phyloP scores from a whole-genome alignment of 2,888 invertebrate genomes.

The Elaeidobius kamerunicus region DNA sequence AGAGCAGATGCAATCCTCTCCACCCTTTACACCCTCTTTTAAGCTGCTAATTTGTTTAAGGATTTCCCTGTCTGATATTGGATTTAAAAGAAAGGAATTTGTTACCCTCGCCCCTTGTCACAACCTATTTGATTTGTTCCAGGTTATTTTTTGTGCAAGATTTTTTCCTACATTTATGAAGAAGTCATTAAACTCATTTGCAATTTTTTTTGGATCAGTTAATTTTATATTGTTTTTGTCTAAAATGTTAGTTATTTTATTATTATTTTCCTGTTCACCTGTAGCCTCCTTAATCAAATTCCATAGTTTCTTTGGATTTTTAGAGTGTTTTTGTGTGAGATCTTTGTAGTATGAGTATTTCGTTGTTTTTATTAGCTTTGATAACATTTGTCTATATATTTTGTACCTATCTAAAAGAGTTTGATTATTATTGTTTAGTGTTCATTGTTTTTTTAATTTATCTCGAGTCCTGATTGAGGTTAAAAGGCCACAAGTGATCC shows the following conservation, averaged over 20 bases:
- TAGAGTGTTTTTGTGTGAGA: not conserved
- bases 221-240: not conserved
- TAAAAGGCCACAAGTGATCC: conserved; percentile 4
- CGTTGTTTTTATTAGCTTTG: conserved; percentile 6
- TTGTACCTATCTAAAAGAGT: not conserved
- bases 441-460: not conserved
- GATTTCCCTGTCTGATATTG: conserved; percentile 1
- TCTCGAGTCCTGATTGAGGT: conserved; percentile 8
- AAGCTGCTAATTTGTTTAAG: not conserved
- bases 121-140: too few species aligned
- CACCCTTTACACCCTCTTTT: not conserved
- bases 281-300: conserved; percentile 4
- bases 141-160: conserved; percentile 2
- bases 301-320: conserved; percentile 3
- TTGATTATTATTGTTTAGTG: not conserved
- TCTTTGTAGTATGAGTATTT: conserved; percentile 7
- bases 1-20: not conserved
- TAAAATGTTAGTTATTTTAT: not conserved
- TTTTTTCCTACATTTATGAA: conserved; percentile 4
- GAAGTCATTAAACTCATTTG: conserved; percentile 7
- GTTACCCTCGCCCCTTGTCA: not conserved
- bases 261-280: not conserved
- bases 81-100: not conserved
- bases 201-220: too few species aligned
- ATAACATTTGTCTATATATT: not conserved